Conservation (phyloP, 92 coral and sea anemone species). For the Paragorgia papillata region DNA sequence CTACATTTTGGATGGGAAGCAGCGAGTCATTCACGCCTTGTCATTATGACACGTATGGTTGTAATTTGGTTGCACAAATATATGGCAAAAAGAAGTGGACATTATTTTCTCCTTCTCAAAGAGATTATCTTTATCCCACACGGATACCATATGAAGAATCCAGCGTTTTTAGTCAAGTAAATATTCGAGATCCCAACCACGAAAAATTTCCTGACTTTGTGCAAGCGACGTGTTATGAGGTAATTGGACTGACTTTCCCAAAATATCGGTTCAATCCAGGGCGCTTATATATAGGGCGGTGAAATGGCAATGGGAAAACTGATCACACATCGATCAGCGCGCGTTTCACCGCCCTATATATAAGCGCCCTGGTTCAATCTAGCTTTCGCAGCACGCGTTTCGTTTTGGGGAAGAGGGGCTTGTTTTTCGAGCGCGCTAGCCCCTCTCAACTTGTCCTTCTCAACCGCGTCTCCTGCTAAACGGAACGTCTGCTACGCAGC, state of each 20-base stretch:
- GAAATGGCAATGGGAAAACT: no score
- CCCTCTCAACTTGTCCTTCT: no score
- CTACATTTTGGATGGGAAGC: conserved; percentile 98
- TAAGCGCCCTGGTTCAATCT: no score
- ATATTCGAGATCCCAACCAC: conserved; percentile 69
- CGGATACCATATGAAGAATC: conserved; percentile 99
- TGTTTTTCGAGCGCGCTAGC: no score
- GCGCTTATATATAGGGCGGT: no score
- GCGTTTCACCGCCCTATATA: no score
- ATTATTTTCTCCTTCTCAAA: conserved; percentile 77
- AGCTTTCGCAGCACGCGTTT: no score
- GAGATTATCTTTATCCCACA: conserved; percentile 76
- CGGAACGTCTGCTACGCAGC: no score
- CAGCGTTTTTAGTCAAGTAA: conserved; percentile 88
- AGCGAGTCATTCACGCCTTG: conserved; percentile 88
- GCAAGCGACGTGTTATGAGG: conserved; percentile 76
- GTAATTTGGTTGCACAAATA: conserved; percentile 93
- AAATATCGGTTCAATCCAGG: no score
- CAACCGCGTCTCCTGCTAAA: no score
- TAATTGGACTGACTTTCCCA: not conserved
- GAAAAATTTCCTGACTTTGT: conserved; percentile 67
- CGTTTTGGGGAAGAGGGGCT: no score
- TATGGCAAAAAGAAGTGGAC: conserved; percentile 90
- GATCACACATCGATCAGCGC: no score
- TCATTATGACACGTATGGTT: conserved; percentile 94